Evolutionary conservation across 2,113 vertebrate species (phyloP).

Genomic region (Chloroceryle aenea): DNA sequence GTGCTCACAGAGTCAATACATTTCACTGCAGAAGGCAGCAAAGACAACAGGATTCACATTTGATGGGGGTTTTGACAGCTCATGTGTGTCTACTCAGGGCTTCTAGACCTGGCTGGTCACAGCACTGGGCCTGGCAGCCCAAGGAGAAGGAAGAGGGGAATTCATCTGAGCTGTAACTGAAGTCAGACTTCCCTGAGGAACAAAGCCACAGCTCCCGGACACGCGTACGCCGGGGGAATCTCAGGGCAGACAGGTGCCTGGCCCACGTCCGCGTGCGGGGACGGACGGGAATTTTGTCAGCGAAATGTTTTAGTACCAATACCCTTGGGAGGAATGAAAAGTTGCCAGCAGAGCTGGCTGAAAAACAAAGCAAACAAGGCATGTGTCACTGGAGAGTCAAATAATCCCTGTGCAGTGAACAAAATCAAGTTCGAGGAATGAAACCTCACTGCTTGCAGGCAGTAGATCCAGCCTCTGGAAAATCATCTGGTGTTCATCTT

Average conservation of each 20-base stretch:
- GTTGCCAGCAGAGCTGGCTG: conserved; percentile 17
- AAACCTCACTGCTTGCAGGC: conserved; percentile 19
- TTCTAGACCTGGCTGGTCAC: rapidly evolving
- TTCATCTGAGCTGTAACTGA: background rate
- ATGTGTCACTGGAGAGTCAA: conserved; percentile 31
- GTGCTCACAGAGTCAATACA: background rate
- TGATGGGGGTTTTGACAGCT: background rate
- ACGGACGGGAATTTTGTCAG: background rate
- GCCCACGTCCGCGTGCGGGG: rapidly evolving
- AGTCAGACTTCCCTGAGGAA: background rate
- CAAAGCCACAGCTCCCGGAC: background rate
- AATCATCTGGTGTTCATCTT: conserved; percentile 55
- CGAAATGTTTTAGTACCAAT: background rate
- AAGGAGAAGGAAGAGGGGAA: background rate
- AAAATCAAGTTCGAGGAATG: background rate
- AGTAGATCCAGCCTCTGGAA: conserved; percentile 35
- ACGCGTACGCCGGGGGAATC: rapidly evolving
- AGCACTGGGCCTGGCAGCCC: rapidly evolving
- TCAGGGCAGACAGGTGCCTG: conserved; percentile 5
- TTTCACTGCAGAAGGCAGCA: background rate
- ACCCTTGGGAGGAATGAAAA: background rate
- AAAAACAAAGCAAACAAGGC: conserved; percentile 45
- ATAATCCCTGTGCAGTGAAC: conserved; percentile 9
- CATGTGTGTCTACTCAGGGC: background rate
- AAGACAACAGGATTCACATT: background rate